phyloP scores from a whole-genome alignment of 1,140 invertebrate genomes.

The Doryteuthis pealeii region DNA sequence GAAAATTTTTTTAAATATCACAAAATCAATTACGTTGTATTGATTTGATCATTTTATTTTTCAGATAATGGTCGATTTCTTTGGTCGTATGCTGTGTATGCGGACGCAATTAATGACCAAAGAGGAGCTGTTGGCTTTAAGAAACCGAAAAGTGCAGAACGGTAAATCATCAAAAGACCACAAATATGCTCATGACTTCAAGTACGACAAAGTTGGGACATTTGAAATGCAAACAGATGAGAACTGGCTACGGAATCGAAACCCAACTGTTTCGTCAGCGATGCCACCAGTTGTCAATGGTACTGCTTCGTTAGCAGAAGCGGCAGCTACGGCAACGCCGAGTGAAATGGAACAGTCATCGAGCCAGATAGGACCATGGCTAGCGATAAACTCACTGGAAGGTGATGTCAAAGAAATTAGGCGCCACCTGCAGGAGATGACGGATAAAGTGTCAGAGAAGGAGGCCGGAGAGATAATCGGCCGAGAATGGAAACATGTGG shows the following conservation, averaged over 20 bases:
- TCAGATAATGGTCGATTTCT: conserved; percentile 52
- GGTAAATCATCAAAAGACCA: conserved; percentile 17
- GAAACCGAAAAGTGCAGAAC: conserved; percentile 12
- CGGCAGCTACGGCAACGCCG: background rate
- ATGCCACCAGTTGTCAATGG: conserved; percentile 14
- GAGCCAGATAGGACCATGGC: conserved; percentile 5
- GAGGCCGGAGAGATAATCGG: conserved; percentile 46
- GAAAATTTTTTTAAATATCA: no score
- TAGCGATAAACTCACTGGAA: conserved; percentile 35
- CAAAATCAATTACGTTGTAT: no score
- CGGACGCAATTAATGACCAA: conserved; percentile 40
- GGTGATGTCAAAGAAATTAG: conserved; percentile 53
- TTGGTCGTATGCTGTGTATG: conserved; percentile 56
- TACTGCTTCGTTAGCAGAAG: background rate
- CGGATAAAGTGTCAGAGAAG: conserved; percentile 39
- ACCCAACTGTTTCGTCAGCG: conserved; percentile 10
- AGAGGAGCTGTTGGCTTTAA: conserved; percentile 16
- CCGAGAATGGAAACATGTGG: conserved; percentile 56
- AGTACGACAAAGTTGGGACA: conserved; percentile 37
- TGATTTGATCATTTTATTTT: conserved; percentile 15
- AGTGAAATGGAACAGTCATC: conserved; percentile 17
- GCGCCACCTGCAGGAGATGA: conserved; percentile 36
- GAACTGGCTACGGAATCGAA: conserved; percentile 28
- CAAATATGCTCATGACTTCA: conserved; percentile 31
- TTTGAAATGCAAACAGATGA: conserved; percentile 42